Evolutionary conservation across 92 coral and sea anemone species (phyloP).

Genomic region (Umimayanthus chanpuru): DNA sequence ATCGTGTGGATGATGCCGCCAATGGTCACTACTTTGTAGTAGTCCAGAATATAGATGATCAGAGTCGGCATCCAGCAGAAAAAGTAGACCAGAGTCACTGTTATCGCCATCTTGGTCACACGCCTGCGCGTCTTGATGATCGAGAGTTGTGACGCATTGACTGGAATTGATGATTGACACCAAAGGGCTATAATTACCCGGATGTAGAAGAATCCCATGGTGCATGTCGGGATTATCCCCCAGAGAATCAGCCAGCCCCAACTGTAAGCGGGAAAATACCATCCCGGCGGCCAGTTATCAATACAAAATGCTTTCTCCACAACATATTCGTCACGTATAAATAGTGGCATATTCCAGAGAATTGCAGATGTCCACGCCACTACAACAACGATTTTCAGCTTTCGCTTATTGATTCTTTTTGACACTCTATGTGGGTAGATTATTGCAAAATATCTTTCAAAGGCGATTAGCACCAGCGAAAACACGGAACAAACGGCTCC

Average conservation of each 20-base stretch:
- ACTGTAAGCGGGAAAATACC: conserved; percentile 49
- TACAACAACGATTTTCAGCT: conserved; percentile 28
- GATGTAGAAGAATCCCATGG: conserved; percentile 51
- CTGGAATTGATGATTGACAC: conserved; percentile 25
- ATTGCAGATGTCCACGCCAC: conserved; percentile 46
- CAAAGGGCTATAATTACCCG: conserved; percentile 41
- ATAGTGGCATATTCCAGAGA: conserved; percentile 57
- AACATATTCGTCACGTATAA: conserved; percentile 39
- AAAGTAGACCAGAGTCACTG: conserved; percentile 33
- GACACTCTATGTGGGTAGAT: conserved; percentile 39
- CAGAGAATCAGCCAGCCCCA: conserved; percentile 57
- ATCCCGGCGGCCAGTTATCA: conserved; percentile 53
- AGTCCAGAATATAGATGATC: conserved; percentile 19
- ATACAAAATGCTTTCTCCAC: conserved; percentile 49
- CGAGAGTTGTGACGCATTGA: not conserved
- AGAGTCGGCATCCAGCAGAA: conserved; percentile 48
- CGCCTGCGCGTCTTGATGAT: conserved; percentile 26
- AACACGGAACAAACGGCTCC: conserved; percentile 58
- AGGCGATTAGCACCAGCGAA: conserved; percentile 49
- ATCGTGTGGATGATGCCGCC: not conserved
- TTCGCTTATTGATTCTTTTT: conserved; percentile 43
- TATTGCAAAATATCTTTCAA: conserved; percentile 55
- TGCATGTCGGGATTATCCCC: conserved; percentile 44
- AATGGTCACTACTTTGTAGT: not conserved
- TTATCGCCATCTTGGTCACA: conserved; percentile 42